These are phyloP conservation scores for Prorops nasuta DNA, from an alignment of 1,140 invertebrate species.

Conservation along the genomic window DNA sequence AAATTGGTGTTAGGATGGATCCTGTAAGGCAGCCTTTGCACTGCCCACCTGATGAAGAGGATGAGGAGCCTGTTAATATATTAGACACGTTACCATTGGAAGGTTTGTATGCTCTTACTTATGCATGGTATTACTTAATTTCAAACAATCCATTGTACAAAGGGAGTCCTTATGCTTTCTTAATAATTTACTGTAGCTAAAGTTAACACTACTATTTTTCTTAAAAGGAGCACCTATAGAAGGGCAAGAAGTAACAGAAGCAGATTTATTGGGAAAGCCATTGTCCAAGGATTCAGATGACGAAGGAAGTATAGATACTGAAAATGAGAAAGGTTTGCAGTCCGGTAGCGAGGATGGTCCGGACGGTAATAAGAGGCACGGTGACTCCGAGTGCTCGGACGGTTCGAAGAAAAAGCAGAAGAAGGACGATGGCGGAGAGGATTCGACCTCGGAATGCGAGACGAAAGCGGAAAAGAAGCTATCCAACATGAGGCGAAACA, in stretches of 20 bases:
- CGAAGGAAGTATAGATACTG: constrained; percentile 44
- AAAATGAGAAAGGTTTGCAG: constrained; percentile 37
- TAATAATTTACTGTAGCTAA: too few relatives aligned
- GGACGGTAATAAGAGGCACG: constrained; percentile 37
- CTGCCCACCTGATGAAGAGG: constrained; percentile 36
- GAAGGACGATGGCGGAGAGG: constrained; percentile 41
- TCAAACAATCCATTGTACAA: too few relatives aligned
- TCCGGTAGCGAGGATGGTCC: constrained; percentile 40
- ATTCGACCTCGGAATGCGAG: constrained; percentile 40
- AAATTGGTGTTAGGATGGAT: constrained; percentile 50
- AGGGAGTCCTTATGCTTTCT: too few relatives aligned
- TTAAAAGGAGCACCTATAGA: constrained; percentile 48
- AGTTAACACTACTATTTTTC: not conserved
- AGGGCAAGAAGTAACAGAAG: constrained; percentile 51
- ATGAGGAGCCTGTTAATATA: constrained; percentile 48
- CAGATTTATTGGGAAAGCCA: constrained; percentile 46
- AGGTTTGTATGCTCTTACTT: constrained; percentile 27
- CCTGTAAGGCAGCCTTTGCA: constrained; percentile 33
- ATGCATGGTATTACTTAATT: not conserved
- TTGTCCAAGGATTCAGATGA: constrained; percentile 48
- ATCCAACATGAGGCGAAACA: constrained; percentile 76
- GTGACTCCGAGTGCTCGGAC: constrained; percentile 41
- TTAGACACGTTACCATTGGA: constrained; percentile 53
- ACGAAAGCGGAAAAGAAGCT: constrained; percentile 62
- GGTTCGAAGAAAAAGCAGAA: constrained; percentile 43